phyloP scores from a whole-genome alignment of 2,797 vertebrate species.

The Bradypodion pumilum region DNA sequence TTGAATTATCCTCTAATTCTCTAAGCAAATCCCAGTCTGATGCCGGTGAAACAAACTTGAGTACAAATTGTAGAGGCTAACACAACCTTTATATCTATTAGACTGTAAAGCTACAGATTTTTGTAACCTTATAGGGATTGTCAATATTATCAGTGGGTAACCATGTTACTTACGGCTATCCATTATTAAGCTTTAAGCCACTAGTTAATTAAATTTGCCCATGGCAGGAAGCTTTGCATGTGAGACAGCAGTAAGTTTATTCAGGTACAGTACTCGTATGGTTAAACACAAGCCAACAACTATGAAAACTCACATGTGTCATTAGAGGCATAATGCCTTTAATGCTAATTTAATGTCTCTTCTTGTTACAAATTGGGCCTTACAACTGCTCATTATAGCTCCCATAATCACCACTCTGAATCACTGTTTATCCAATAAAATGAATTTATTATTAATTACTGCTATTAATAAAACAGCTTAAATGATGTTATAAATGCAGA shows the following conservation, averaged over 20 bases:
- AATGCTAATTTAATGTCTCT: constrained; percentile 8
- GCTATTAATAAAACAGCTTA: constrained; percentile 14
- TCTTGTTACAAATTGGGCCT: constrained; percentile 4
- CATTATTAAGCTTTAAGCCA: neutral
- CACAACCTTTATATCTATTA: neutral
- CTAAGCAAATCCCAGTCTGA: too few species aligned
- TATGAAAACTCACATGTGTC: neutral
- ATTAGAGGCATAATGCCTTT: neutral
- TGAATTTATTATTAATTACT: neutral
- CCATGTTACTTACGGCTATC: neutral
- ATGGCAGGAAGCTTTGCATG: neutral
- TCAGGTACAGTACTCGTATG: neutral
- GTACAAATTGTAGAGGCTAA: neutral
- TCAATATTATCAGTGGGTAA: neutral
- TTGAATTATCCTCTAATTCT: too few species aligned
- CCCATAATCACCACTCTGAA: neutral
- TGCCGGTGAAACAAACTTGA: too few species aligned
- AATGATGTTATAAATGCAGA: neutral
- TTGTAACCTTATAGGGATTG: neutral
- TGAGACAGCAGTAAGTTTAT: constrained; percentile 5
- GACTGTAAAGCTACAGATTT: neutral
- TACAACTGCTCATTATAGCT: constrained; percentile 2
- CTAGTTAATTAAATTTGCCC: neutral
- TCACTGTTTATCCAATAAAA: neutral
- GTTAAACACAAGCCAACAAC: neutral